Conservation (phyloP, 2,113 vertebrate species). For the Triplophysa rosa region DNA sequence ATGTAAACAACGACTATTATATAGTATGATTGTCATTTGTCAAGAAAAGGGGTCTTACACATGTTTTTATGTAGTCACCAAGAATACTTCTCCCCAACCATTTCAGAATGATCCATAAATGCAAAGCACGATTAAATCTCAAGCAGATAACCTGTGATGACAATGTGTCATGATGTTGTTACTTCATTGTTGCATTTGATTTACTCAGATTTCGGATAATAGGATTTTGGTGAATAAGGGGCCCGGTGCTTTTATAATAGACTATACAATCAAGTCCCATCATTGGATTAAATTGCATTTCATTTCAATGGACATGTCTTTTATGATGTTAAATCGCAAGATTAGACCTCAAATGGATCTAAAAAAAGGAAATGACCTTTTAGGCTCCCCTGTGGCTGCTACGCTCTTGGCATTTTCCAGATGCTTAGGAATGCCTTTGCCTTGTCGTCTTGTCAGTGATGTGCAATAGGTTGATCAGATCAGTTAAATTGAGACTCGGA, state of each 20-base stretch:
- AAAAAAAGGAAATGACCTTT: slow-evolving; percentile 9
- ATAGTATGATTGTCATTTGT: not conserved
- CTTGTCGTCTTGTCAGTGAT: slow-evolving; percentile 21
- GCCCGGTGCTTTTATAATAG: not conserved
- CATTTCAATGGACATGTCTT: not conserved
- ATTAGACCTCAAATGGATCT: not conserved
- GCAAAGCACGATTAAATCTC: not conserved
- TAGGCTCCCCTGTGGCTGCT: not conserved
- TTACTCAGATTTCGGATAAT: not conserved
- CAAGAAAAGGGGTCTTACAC: no score
- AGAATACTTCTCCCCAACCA: not conserved
- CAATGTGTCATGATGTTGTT: not conserved
- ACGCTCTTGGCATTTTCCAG: slow-evolving; percentile 12
- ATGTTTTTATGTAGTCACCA: not conserved
- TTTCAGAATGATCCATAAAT: not conserved
- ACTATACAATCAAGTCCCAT: not conserved
- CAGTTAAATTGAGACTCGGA: not conserved
- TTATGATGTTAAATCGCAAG: not conserved
- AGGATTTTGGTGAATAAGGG: not conserved
- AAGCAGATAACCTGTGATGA: not conserved
- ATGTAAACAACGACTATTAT: slow-evolving; percentile 27
- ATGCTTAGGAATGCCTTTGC: slow-evolving; percentile 26
- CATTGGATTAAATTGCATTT: not conserved
- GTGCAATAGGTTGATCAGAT: slow-evolving; percentile 28
- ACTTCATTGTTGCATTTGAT: not conserved